A percentile compares a stretch with the other conserved stretches of the same genome.
Evolutionary conservation across 2,797 vertebrate genomes (phyloP).

Genomic region (Alca torda): DNA sequence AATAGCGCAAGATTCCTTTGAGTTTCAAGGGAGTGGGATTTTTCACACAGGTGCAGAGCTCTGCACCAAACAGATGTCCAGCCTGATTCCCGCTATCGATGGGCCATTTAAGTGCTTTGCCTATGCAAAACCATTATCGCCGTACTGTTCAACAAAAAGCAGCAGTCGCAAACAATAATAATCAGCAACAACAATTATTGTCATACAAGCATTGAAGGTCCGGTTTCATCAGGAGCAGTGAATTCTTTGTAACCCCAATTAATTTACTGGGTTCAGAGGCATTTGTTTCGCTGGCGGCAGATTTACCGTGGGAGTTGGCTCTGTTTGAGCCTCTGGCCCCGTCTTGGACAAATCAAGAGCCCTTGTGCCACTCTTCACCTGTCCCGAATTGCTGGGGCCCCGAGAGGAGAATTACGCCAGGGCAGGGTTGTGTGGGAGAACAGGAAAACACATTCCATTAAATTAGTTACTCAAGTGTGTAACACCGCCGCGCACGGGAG

Average conservation of each 20-base stretch:
- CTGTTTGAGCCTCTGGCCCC: background rate
- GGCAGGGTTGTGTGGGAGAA: constrained; percentile 35
- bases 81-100: background rate
- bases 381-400: background rate
- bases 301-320: background rate
- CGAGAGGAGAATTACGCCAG: background rate
- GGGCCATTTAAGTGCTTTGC: background rate
- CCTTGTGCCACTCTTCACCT: background rate
- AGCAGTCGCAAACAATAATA: background rate
- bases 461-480: constrained; percentile 62
- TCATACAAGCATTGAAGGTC: background rate
- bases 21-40: background rate
- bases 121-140: background rate
- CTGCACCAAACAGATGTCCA: background rate
- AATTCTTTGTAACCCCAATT: background rate
- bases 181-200: background rate
- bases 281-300: background rate
- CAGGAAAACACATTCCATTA: constrained; percentile 63
- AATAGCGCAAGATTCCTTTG: background rate
- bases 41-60: background rate
- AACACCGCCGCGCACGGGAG: background rate
- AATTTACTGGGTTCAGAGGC: background rate
- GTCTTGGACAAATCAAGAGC: background rate
- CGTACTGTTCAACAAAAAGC: background rate
- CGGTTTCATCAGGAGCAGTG: background rate